Base-by-base conservation (phyloP, 1,140 invertebrate genomes). In the Streblospio benedicti region DNA sequence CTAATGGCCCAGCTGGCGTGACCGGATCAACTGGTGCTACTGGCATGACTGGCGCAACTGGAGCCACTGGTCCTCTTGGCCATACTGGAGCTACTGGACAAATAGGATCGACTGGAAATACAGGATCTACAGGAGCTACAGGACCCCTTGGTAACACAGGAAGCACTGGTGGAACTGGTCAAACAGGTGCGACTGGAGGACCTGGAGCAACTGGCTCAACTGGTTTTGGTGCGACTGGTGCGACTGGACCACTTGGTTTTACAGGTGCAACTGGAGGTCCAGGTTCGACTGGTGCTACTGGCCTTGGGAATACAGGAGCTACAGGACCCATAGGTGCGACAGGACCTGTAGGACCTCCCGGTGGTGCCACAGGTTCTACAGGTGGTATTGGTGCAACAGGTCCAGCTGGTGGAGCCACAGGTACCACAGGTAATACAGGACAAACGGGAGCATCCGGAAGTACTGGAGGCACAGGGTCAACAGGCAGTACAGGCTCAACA, bases 171-270 rank as follows among this genome's bases (percentile, higher is more conserved):
- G 5, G n/a, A 5, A 18, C 5, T 47, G 44, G 44, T 5, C 9
- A 18, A 20, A 47, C 4, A 47, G 44, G 44, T 25, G 9, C 9
- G 9, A 5, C 23, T 25, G 50, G 50, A 14, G 23, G 23, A 38
- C 18, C 20, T n/a, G 55, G 55, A 49, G 14, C 41, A 25, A 30
- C 30, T 27, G 55, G 55, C n/a, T n/a, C 28, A 23, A 23, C 30
- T 27, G 55, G 55, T 3, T 18, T 16, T 25, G 55, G 55, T 20
- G 12, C 55, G 30, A 43, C 18, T 18, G 55, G 55, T 49, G n/a
- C 12, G 33, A 32, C 1, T 28, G 28, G 28, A 23, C 1, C 33
- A 57, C 23, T 4, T 47, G 38, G 41, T 1, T 25, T 9, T 25
- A n/a, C 33, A 33, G n/a, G 28, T 14, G 20, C 31, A 35, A 18